Percentiles rank a stretch among this genome's conserved stretches.
phyloP scores from a whole-genome alignment of 1,140 invertebrate genomes.

The Pseudomyrmex dendroicus region DNA sequence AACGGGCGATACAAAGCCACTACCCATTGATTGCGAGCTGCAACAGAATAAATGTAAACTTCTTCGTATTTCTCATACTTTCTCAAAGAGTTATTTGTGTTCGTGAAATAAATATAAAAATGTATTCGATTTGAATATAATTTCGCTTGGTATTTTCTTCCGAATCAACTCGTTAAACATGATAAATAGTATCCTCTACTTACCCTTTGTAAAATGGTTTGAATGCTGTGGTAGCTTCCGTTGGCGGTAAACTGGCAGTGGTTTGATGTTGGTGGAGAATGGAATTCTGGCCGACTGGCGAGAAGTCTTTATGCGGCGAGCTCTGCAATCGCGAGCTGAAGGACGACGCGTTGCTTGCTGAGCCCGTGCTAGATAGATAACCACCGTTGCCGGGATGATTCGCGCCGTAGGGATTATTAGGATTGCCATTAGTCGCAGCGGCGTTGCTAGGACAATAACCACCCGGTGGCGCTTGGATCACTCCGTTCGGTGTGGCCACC shows the following conservation, averaged over 20 bases:
- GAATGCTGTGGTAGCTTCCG: slow-evolving; percentile 89
- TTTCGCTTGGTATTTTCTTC: not conserved
- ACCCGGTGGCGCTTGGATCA: slow-evolving; percentile 87
- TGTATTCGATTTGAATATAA: too few species aligned
- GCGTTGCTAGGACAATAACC: slow-evolving; percentile 85
- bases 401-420: slow-evolving; percentile 81
- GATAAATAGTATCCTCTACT: slow-evolving; percentile 70
- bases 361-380: slow-evolving; percentile 85
- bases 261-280: slow-evolving; percentile 83
- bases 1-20: slow-evolving; percentile 88
- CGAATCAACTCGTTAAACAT: too few species aligned
- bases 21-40: slow-evolving; percentile 87
- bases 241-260: slow-evolving; percentile 82
- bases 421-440: slow-evolving; percentile 74
- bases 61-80: not conserved
- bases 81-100: not conserved
- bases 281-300: slow-evolving; percentile 81
- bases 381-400: slow-evolving; percentile 83
- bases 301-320: slow-evolving; percentile 87
- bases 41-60: slow-evolving; percentile 67
- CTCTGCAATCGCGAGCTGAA: slow-evolving; percentile 85
- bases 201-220: slow-evolving; percentile 96
- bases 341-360: slow-evolving; percentile 84
- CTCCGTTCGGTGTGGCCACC: slow-evolving; percentile 89
- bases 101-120: not conserved